Evolutionary conservation across 2,888 invertebrate genomes (phyloP).

Genomic region (Campopleginae sp.): DNA sequence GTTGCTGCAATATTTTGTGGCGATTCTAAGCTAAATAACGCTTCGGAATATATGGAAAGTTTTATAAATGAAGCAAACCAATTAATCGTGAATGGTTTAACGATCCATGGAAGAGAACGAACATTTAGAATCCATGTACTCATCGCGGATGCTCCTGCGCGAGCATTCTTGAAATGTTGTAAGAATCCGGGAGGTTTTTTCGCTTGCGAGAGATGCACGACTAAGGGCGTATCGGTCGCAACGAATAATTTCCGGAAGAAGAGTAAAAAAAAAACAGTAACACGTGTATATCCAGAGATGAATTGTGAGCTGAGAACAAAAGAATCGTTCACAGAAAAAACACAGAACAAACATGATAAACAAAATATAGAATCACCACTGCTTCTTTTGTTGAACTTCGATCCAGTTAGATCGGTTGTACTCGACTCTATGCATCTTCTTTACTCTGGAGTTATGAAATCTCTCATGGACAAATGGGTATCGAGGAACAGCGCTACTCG

Average conservation of each 20-base stretch:
- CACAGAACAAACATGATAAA: constrained; percentile 65
- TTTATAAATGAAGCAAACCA: constrained; percentile 63
- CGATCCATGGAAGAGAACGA: constrained; percentile 54
- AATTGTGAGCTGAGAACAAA: constrained; percentile 57
- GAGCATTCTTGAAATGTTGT: constrained; percentile 63
- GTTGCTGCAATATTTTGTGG: constrained; percentile 57
- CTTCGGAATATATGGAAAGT: constrained; percentile 61
- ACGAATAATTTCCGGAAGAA: constrained; percentile 9
- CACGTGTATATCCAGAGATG: constrained; percentile 55
- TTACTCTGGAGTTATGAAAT: constrained; percentile 59
- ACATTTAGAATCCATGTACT: constrained; percentile 55
- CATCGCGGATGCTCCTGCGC: constrained; percentile 67
- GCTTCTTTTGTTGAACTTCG: constrained; percentile 63
- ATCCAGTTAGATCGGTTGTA: constrained; percentile 60
- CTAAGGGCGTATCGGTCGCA: constrained; percentile 58
- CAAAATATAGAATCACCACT: constrained; percentile 55
- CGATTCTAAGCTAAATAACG: constrained; percentile 62
- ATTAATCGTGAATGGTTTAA: constrained; percentile 59
- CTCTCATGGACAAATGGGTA: constrained; percentile 47
- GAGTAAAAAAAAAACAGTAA: constrained; percentile 31
- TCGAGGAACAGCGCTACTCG: constrained; percentile 26
- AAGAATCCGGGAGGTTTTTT: constrained; percentile 63
- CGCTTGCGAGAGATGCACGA: constrained; percentile 68
- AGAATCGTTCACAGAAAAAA: constrained; percentile 64
- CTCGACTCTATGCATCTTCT: constrained; percentile 71